Base-by-base conservation (phyloP, 2,888 invertebrate species). In the Allacma fusca region DNA sequence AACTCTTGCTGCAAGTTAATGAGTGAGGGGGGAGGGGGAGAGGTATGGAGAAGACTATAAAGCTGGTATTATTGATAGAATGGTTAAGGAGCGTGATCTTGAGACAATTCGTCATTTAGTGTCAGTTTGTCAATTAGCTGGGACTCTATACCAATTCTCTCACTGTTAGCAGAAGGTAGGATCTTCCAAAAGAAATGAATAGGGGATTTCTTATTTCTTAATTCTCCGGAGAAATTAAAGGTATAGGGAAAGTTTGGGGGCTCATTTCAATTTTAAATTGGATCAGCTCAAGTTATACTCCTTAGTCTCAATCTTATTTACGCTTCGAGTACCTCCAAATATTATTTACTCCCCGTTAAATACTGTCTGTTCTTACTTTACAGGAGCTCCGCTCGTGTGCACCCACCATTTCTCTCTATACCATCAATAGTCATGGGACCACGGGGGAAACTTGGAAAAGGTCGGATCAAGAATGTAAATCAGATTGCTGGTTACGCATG, bases 221-320 rank as follows among this genome's bases (percentile, higher is more conserved):
- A 23, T 59, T 59, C 59, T n/a, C 59, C 59, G 12, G 59, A 59
- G 59, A 59, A 59, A 59, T 59, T 59, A 59, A 59, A 59, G 9
- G n/a, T 23, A 59, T n/a, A 59, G 59, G 12, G 5, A 19, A 59
- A 59, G n/a, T 59, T 59, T 59, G n/a, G 59, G 59, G 59, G 7
- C 19, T 59, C 59, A 59, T 59, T 59, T 59, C 59, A 19, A 59
- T 59, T 59, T 59, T 59, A 59, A 59, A 59, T 59, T 59, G 59
- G 59, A 59, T 59, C 59, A 59, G 23, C n/a, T n/a, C 59, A 59
- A 59, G 12, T 59, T 40, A 40, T 40, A 40, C 40, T 40, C 40
- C 13, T 40, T 40, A 40, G 40, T 40, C 40, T 13, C 40, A 13
- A 40, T 40, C 40, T 40, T 40, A 40, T 40, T 40, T 40, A 40